Percentiles rank a stretch among this genome's conserved stretches.
Conservation (phyloP, 2,113 vertebrate species). For the Protobothrops flavoviridis region DNA sequence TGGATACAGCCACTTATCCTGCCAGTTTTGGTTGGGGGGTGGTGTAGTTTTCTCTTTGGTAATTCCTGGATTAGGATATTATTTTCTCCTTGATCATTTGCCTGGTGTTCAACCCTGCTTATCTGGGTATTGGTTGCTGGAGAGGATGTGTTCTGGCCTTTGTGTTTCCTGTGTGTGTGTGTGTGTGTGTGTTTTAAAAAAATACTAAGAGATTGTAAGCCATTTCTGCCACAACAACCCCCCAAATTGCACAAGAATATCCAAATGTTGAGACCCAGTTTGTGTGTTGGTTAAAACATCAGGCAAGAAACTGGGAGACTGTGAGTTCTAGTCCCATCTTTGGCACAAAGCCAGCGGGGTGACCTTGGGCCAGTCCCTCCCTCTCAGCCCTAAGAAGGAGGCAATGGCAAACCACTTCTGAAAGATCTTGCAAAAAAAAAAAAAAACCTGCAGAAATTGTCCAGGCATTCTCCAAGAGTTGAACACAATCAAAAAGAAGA, state of each 20-base stretch:
- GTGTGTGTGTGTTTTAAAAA: not conserved
- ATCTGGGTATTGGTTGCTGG: not conserved
- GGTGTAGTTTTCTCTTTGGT: not conserved
- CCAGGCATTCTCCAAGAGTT: not conserved
- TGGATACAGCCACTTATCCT: not conserved
- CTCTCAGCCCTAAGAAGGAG: no score
- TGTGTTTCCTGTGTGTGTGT: not conserved
- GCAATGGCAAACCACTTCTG: not conserved
- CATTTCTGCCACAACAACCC: not conserved
- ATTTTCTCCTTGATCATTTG: not conserved
- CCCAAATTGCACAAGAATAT: not conserved
- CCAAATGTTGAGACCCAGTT: not conserved
- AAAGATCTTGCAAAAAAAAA: not conserved
- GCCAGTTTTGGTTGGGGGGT: not conserved
- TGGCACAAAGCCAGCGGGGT: not conserved
- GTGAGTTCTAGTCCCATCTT: not conserved
- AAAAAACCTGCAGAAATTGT: not conserved
- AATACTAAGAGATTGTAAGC: not conserved
- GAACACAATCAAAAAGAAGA: not conserved
- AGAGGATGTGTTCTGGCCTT: not conserved
- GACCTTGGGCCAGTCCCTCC: not conserved
- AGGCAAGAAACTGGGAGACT: not conserved
- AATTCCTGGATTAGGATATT: not conserved
- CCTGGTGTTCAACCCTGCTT: not conserved
- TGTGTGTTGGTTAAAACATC: no score